Percentiles rank a stretch among this genome's conserved stretches.
These are phyloP conservation scores for Peromyscus attwateri DNA, from an alignment of 2,797 vertebrate genomes.

Conservation along the genomic window DNA sequence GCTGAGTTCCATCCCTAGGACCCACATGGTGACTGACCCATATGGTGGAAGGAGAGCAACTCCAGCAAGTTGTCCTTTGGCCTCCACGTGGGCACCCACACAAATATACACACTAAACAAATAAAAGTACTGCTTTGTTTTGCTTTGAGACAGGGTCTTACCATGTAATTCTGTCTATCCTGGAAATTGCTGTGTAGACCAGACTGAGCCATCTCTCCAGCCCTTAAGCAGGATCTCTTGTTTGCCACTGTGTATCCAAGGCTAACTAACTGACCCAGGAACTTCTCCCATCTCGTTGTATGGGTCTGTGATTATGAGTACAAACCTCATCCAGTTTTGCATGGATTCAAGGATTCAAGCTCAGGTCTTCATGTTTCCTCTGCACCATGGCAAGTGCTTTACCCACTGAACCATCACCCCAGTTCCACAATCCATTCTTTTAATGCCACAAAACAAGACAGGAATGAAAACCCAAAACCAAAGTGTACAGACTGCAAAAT, in stretches of 20 bases:
- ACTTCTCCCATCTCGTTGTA: not conserved
- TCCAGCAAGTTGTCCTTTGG: not conserved
- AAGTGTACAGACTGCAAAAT: not conserved
- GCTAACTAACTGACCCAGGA: not conserved
- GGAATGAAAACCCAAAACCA: not conserved
- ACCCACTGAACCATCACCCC: not conserved
- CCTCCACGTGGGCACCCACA: not conserved
- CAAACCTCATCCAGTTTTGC: not conserved
- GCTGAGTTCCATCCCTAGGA: not conserved
- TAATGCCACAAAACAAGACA: not conserved
- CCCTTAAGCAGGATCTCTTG: not conserved
- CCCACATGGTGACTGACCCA: not conserved
- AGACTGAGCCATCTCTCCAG: not conserved
- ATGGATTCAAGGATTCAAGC: not conserved
- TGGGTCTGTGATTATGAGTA: not conserved
- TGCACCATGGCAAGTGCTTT: not conserved
- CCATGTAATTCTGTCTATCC: no score
- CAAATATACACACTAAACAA: not conserved
- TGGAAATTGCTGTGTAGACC: no score
- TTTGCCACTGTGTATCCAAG: not conserved
- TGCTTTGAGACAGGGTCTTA: not conserved
- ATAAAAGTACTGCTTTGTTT: not conserved
- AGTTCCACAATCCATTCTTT: not conserved
- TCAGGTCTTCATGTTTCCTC: not conserved
- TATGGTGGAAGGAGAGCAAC: not conserved